Evolutionary conservation across 2,888 invertebrate species (phyloP).

Genomic region (Macrosiphum euphorbiae): DNA sequence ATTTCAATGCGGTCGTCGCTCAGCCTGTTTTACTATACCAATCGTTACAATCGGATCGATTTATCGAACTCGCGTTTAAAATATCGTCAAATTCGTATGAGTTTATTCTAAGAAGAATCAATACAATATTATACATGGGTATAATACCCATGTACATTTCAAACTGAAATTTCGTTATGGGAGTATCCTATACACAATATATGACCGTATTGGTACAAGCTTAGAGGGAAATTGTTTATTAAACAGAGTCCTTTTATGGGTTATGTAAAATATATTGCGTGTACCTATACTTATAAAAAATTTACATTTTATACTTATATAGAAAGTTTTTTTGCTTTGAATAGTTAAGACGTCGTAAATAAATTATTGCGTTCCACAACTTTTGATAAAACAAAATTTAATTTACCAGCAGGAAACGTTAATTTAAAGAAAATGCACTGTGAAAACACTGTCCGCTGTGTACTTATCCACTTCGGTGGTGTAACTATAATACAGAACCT

Average conservation of each 20-base stretch:
- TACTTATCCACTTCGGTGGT: background rate
- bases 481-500: background rate
- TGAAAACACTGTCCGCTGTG: background rate
- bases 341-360: conserved; percentile 2
- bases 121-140: too few relatives aligned
- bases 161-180: too few relatives aligned
- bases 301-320: background rate
- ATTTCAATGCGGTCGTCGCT: background rate
- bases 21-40: background rate
- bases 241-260: background rate
- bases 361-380: background rate
- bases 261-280: background rate
- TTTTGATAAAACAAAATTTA: conserved; percentile 37
- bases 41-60: background rate
- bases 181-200: background rate
- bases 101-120: background rate
- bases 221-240: background rate
- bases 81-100: background rate
- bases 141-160: background rate
- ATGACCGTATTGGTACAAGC: background rate
- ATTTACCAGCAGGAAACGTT: background rate
- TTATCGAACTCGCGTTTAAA: background rate
- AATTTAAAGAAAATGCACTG: background rate
- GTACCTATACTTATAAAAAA: background rate
- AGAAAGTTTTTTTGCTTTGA: background rate